Conservation (phyloP, 2,888 invertebrate genomes). For the Pseudococcus jackbeardsleyi region DNA sequence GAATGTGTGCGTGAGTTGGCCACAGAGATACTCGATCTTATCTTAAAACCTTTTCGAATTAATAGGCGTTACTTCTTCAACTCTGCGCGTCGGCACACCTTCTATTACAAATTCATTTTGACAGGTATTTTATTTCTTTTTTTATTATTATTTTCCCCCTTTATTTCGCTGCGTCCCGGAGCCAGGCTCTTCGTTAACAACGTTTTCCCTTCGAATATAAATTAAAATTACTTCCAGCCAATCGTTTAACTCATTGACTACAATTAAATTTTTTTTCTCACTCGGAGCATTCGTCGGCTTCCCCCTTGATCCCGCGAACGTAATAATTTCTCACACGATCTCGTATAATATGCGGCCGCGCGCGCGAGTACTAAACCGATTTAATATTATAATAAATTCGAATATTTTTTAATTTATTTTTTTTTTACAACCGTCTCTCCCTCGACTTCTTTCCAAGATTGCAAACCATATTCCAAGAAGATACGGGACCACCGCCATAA, state of each 20-base stretch:
- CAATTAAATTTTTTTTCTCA: conserved; percentile 59
- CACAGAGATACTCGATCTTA: conserved; percentile 59
- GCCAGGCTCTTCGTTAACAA: conserved; percentile 18
- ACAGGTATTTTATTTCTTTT: conserved; percentile 62
- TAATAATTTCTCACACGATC: not conserved
- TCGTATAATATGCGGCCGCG: not conserved
- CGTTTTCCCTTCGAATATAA: conserved; percentile 59
- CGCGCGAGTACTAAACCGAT: not conserved
- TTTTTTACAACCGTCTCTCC: not conserved
- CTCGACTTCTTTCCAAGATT: not conserved
- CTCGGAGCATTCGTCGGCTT: not conserved
- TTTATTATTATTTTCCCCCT: not conserved
- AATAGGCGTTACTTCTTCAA: conserved; percentile 63
- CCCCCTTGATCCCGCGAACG: no score
- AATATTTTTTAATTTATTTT: conserved; percentile 29
- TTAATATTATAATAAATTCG: conserved; percentile 15
- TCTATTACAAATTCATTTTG: conserved; percentile 63
- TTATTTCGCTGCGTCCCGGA: not conserved
- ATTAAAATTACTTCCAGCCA: conserved; percentile 61
- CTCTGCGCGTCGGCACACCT: conserved; percentile 62
- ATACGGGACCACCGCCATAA: not conserved
- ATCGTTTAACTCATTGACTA: conserved; percentile 61
- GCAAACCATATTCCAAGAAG: not conserved
- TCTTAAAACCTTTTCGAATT: conserved; percentile 63
- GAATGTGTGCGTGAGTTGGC: not conserved